Base-by-base conservation (phyloP, 2,797 vertebrate species). In the Chelon auratus region DNA sequence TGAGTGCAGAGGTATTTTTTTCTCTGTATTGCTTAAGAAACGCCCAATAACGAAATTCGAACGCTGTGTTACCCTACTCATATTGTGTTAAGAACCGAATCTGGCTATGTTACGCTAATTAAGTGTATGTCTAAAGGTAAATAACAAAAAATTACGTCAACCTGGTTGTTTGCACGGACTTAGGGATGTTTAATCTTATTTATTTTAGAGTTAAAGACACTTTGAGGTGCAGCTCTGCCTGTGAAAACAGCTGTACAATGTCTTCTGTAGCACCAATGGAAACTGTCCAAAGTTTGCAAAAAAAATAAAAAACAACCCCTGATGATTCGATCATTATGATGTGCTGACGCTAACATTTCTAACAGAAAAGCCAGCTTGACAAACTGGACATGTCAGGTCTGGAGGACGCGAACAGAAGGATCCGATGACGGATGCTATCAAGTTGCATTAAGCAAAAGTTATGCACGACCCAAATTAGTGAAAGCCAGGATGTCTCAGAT, bases 371-470 rank as follows among this genome's bases (percentile, higher is more conserved):
- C 14, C 48, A 43, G 43, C 8, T 13, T 57, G 48, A 2, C 13
- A 75, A 61, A 69, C 6, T 1, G 50, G 7, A 52, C 8, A 30
- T 63, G 40, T 39, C 12, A 39, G 36, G 9, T 42, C 42, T 40
- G 13, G 37, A 61, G 53, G 37, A 59, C 15, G 37, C 22, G 22
- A 12, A 24, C 59, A 43, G 18, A 53, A 24, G 15, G 10, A 63
- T 52, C 17, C 51, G 40, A 58, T 45, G 22, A 72, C 64, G 62
- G 17, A 55, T 62, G 30, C 20, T 50, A n/a, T 57, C 40, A 54
- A 22, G 50, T 56, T 74, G 59, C 56, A 61, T 62, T 22, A 15
- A 67, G 48, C 48, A 55, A 63, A 80, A 59, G 62, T 14, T 14
- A 39, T 61, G 14, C 59, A 9, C 3, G 12, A 52, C 53, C 65